Base-by-base conservation (phyloP, 2,113 vertebrate species). In the Rhineura floridana region DNA sequence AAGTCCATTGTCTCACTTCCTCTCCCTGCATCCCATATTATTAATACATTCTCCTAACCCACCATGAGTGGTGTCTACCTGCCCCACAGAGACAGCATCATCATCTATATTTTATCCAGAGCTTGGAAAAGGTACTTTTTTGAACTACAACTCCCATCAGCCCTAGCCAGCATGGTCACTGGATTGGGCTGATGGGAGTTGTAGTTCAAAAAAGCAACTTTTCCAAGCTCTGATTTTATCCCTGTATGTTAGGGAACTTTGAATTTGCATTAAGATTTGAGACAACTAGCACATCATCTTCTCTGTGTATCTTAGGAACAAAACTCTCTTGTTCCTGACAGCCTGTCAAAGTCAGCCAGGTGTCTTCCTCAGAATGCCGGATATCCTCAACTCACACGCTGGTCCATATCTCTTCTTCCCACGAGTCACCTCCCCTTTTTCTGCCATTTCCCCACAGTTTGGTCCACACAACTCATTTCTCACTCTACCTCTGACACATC, bases 31-130 rank as follows among this genome's bases (percentile, higher is more conserved):
- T 82, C 78, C 84, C n/a, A n/a, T n/a, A n/a, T n/a, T n/a, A n/a
- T n/a, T n/a, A n/a, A n/a, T n/a, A n/a, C n/a, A n/a, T n/a, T 48
- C 88, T 55, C 85, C 77, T 84, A 88, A 73, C 36, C 42, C 15
- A 21, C 12, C 33, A 42, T 83, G 76, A 80, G 63, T 33, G 80
- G 73, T 73, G 28, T 48, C n/a, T n/a, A n/a, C n/a, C n/a, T n/a
- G n/a, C n/a, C 63, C 7, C 0, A 62, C 21, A 48, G 63, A 85
- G 65, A 50, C 8, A n/a, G 1, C 28, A 81, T 69, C 67, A 50
- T 19, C 23, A 83, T 90, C 87, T n/a, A 63, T 73, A 87, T 65
- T 50, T 75, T 88, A 84, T 75, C 73, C 63, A 78, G 67, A 0
- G 28, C 46, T 30, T n/a, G n/a, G n/a, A n/a, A n/a, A n/a, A n/a